Evolutionary conservation across 2,797 vertebrate genomes (phyloP).

Genomic region (Phalanger gymnotis): DNA sequence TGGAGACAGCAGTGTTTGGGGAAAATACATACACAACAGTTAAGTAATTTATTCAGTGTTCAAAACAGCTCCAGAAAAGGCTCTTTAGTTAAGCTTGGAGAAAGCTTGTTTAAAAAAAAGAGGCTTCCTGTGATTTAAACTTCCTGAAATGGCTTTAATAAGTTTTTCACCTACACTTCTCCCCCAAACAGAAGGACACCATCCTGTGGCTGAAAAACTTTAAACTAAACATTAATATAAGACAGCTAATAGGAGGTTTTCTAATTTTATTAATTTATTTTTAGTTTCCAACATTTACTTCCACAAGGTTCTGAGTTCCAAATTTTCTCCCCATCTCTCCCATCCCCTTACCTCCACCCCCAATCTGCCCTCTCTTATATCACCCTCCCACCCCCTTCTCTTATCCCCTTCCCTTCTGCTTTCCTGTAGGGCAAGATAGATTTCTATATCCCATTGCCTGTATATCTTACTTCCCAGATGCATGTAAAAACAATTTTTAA

Average conservation of each 20-base stretch:
- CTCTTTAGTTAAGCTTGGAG: background rate
- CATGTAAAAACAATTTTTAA: no score
- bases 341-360: no score
- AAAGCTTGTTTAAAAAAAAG: background rate
- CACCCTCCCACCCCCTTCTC: no score
- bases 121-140: constrained; percentile 7
- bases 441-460: no score
- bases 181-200: background rate
- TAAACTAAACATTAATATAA: background rate
- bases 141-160: background rate
- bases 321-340: no score
- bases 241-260: background rate
- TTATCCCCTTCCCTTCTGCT: no score
- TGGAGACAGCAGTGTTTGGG: background rate
- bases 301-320: no score
- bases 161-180: background rate
- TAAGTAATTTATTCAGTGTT: constrained; percentile 15
- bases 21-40: constrained; percentile 29
- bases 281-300: no score
- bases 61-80: constrained; percentile 50
- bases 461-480: no score
- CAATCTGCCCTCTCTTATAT: no score
- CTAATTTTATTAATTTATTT: no score
- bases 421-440: no score
- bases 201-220: fast-evolving